Conservation (phyloP, 64 coral and sea anemone genomes). For the Trachythela sp. region DNA sequence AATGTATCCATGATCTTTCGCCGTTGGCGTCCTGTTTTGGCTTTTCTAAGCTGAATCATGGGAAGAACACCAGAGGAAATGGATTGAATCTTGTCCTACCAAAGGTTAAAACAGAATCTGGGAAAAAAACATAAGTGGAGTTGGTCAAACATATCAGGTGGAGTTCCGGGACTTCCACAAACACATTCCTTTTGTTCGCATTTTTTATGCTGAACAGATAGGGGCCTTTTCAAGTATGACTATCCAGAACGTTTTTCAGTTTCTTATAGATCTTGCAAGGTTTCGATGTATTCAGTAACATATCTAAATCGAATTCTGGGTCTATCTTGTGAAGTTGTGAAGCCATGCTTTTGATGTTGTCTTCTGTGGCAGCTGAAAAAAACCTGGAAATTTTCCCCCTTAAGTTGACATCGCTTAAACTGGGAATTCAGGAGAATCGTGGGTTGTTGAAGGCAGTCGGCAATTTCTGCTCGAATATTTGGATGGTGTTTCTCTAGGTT, state of each 20-base stretch:
- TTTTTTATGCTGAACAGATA: constrained; percentile 43
- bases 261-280: constrained; percentile 44
- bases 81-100: too few species aligned
- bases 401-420: constrained; percentile 28
- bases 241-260: constrained; percentile 52
- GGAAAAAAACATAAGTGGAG: too few species aligned
- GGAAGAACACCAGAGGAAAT: too few species aligned
- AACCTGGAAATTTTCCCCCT: constrained; percentile 57
- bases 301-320: constrained; percentile 20
- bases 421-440: constrained; percentile 34
- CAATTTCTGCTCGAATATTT: constrained; percentile 49
- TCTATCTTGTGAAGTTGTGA: constrained; percentile 52
- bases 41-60: too few species aligned
- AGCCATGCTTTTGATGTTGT: constrained; percentile 32
- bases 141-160: constrained; percentile 45
- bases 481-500: constrained; percentile 40
- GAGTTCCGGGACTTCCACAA: constrained; percentile 45
- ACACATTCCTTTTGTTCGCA: constrained; percentile 38
- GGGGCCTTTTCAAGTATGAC: constrained; percentile 35
- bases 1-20: too few species aligned
- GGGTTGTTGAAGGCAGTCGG: constrained; percentile 40
- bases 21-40: too few species aligned
- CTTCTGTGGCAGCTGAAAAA: constrained; percentile 61
- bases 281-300: too few species aligned
- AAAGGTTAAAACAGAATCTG: too few species aligned